These are phyloP conservation scores for Caerostris extrusa DNA, from an alignment of 1,140 invertebrate genomes.

Conservation along the genomic window DNA sequence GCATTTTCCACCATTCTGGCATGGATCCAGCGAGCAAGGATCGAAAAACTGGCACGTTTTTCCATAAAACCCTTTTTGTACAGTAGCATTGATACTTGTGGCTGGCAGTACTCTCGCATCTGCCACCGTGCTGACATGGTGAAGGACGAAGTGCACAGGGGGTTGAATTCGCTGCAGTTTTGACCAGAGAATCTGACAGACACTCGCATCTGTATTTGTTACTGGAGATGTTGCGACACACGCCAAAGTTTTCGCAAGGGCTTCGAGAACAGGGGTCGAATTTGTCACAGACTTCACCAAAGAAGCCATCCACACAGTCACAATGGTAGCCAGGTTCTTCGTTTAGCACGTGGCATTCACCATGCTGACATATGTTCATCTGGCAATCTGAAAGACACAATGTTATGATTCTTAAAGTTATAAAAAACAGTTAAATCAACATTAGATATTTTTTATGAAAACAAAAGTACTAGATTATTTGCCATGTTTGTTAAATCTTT, in stretches of 20 bases:
- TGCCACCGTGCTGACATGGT: slow-evolving; percentile 88
- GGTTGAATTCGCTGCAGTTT: slow-evolving; percentile 89
- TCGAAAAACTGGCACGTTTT: slow-evolving; percentile 92
- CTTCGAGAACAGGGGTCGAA: slow-evolving; percentile 92
- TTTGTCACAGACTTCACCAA: slow-evolving; percentile 74
- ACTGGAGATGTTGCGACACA: slow-evolving; percentile 79
- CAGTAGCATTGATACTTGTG: slow-evolving; percentile 92
- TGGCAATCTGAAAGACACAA: slow-evolving; percentile 72
- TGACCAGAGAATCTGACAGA: slow-evolving; percentile 90
- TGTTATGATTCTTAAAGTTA: too few species aligned
- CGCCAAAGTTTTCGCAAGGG: slow-evolving; percentile 90
- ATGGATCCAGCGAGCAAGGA: slow-evolving; percentile 95
- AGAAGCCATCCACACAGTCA: slow-evolving; percentile 77
- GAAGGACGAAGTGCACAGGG: slow-evolving; percentile 84
- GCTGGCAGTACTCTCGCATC: slow-evolving; percentile 86
- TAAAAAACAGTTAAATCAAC: too few species aligned
- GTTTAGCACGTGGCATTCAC: slow-evolving; percentile 71
- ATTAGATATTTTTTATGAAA: too few species aligned
- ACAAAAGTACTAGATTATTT: too few species aligned
- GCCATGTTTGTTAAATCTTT: too few species aligned
- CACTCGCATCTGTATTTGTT: slow-evolving; percentile 78
- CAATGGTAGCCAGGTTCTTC: slow-evolving; percentile 79
- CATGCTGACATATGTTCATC: slow-evolving; percentile 76
- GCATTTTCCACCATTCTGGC: slow-evolving; percentile 94
- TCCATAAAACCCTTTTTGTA: slow-evolving; percentile 77